These are phyloP conservation scores for Pangasius sanitwongsei DNA, from an alignment of 2,797 vertebrate species.

Conservation along the genomic window DNA sequence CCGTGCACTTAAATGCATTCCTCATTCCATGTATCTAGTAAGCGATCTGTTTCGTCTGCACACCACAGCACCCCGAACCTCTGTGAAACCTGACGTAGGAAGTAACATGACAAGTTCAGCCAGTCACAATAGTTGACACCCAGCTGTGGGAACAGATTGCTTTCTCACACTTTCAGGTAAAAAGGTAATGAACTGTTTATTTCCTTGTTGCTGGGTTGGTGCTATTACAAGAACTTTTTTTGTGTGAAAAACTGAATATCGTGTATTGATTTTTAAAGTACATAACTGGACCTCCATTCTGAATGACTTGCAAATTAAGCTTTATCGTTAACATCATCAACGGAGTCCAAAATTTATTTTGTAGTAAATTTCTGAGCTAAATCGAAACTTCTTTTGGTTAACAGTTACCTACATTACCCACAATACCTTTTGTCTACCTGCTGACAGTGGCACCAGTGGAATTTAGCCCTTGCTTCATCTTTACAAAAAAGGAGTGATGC, in stretches of 20 bases:
- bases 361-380: background rate
- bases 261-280: background rate
- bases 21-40: background rate
- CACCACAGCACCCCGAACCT: too few species aligned
- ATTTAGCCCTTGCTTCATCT: background rate
- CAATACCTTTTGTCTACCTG: background rate
- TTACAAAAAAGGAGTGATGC: background rate
- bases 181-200: background rate
- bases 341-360: too few species aligned
- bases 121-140: background rate
- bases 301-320: background rate
- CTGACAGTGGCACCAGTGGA: background rate
- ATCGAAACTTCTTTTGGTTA: background rate
- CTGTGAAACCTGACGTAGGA: background rate
- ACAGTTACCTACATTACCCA: background rate
- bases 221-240: background rate
- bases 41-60: background rate
- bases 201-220: background rate
- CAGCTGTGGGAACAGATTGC: constrained; percentile 12
- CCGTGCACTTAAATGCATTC: background rate
- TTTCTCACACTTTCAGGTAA: constrained; percentile 7
- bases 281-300: background rate
- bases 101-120: background rate
- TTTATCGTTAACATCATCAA: background rate
- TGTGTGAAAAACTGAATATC: background rate